A percentile compares a stretch with the other conserved stretches of the same genome.
Conservation (phyloP, 2,113 vertebrate species). For the Steatornis caripensis region DNA sequence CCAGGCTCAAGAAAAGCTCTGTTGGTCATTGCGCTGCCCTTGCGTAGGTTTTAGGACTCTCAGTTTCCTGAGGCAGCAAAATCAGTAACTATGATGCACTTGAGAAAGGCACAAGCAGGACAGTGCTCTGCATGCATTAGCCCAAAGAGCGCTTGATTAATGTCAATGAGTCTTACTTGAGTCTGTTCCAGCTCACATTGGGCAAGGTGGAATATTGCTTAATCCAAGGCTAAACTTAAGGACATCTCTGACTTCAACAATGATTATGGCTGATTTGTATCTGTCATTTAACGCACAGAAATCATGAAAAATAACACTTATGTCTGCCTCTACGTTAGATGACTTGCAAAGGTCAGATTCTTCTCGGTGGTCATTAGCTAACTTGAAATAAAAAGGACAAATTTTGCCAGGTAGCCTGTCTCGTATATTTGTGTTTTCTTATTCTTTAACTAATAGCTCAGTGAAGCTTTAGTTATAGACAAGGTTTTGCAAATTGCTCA, state of each 20-base stretch:
- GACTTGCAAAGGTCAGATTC: neutral
- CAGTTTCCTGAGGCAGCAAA: neutral
- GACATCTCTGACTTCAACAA: neutral
- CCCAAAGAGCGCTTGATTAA: neutral
- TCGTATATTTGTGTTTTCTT: neutral
- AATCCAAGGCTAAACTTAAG: conserved; percentile 12
- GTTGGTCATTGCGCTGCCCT: neutral
- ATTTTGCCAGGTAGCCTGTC: neutral
- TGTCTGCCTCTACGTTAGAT: neutral
- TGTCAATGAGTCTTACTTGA: neutral
- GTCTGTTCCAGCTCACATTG: neutral
- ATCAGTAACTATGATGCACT: neutral
- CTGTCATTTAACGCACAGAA: neutral
- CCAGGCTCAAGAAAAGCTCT: neutral
- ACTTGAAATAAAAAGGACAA: neutral
- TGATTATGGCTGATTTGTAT: conserved; percentile 13
- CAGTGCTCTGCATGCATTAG: neutral
- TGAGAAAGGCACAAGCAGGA: neutral
- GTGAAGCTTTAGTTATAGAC: neutral
- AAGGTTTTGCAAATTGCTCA: neutral
- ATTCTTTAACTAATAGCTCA: neutral
- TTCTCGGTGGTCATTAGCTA: neutral
- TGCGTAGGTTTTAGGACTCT: neutral
- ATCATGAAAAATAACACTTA: neutral
- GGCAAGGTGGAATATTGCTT: neutral